Percentiles rank a stretch among this genome's conserved stretches.
Evolutionary conservation across 2,797 vertebrate genomes (phyloP).

Genomic region (Micropoecilia bifurca): DNA sequence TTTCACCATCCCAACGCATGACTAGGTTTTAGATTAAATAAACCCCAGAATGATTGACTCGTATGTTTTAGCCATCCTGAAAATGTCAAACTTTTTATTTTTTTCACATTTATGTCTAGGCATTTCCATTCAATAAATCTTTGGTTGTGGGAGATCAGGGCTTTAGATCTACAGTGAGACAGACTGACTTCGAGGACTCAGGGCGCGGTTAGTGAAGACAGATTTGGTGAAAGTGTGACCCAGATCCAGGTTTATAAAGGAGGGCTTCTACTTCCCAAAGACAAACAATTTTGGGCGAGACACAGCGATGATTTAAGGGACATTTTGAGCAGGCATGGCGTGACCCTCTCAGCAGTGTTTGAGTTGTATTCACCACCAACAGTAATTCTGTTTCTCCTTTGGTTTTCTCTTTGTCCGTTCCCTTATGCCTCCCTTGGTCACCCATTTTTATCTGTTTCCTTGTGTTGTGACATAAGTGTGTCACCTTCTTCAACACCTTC

Average conservation of each 20-base stretch:
- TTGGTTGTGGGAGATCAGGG: constrained; percentile 35
- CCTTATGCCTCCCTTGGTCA: background rate
- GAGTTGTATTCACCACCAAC: background rate
- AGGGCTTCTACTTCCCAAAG: background rate
- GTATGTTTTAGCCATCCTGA: constrained; percentile 20
- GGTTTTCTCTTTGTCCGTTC: background rate
- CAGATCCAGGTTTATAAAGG: background rate
- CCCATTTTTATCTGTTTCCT: background rate
- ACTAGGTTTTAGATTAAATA: constrained; percentile 36
- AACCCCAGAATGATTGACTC: constrained; percentile 19
- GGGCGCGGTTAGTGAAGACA: constrained; percentile 22
- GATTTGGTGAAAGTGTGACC: constrained; percentile 1
- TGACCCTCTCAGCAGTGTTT: background rate
- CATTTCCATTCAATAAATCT: constrained; percentile 28
- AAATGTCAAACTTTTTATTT: constrained; percentile 17
- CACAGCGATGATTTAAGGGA: background rate
- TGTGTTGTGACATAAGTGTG: constrained; percentile 1
- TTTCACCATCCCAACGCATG: background rate
- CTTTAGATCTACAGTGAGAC: constrained; percentile 27
- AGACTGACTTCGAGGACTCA: constrained; percentile 7
- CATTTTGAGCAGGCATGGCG: background rate
- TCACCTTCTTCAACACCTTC: constrained; percentile 1
- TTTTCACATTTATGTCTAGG: constrained; percentile 43
- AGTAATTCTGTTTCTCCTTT: background rate
- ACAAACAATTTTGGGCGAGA: constrained; percentile 8